Percentiles rank a stretch among this genome's conserved stretches.
phyloP scores from a whole-genome alignment of 92 coral and sea anemone species.

The Zoanthus gigantus region DNA sequence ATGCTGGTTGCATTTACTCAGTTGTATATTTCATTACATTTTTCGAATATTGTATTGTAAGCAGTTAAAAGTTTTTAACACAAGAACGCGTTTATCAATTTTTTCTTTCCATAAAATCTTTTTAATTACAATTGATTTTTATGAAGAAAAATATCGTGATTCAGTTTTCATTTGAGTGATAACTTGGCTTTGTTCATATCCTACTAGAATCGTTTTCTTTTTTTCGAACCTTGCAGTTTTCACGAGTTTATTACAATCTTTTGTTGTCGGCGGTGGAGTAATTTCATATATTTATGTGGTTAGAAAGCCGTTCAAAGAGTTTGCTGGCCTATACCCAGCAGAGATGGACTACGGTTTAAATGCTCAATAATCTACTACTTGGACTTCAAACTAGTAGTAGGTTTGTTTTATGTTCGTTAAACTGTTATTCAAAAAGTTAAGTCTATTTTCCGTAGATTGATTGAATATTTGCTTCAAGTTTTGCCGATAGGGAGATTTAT shows the following conservation, averaged over 20 bases:
- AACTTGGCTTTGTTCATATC: conserved; percentile 23
- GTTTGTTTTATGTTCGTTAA: not conserved
- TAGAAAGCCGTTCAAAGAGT: conserved; percentile 20
- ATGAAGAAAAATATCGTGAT: conserved; percentile 1
- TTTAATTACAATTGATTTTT: not conserved
- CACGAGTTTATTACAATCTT: conserved; percentile 42
- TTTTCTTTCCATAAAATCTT: conserved; percentile 9
- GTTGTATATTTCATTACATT: conserved; percentile 22
- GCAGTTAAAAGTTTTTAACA: not conserved
- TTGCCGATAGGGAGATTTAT: not conserved
- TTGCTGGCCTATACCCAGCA: not conserved
- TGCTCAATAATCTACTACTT: conserved; percentile 29
- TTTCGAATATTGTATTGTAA: not conserved
- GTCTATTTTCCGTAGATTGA: not conserved
- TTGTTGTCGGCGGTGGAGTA: conserved; percentile 39
- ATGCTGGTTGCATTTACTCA: conserved; percentile 17
- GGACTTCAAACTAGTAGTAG: not conserved
- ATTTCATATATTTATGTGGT: conserved; percentile 26
- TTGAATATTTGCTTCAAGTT: not conserved
- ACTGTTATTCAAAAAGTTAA: not conserved
- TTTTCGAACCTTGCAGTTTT: conserved; percentile 37
- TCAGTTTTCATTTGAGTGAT: not conserved
- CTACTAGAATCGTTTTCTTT: not conserved
- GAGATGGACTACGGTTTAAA: conserved; percentile 4
- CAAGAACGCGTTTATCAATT: conserved; percentile 3